A percentile compares a stretch with the other conserved stretches of the same genome.
These are phyloP conservation scores for Brachionus sp. DNA, from an alignment of 1,140 invertebrate genomes.

Conservation along the genomic window DNA sequence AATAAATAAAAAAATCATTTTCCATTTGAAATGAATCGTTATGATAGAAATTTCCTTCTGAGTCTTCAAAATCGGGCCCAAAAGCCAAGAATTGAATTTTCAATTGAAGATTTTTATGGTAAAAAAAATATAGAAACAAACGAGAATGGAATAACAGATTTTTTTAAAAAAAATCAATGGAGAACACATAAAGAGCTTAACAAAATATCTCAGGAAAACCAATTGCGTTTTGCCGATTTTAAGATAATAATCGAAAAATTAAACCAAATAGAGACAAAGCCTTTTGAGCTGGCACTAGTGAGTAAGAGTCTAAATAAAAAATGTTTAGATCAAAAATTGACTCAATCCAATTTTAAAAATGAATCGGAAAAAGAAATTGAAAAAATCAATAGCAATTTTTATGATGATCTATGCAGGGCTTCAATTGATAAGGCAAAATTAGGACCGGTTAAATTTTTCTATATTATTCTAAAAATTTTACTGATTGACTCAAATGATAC, in stretches of 20 bases:
- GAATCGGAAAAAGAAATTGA: not conserved
- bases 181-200: not conserved
- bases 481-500: not conserved
- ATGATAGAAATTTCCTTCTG: not conserved
- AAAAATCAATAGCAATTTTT: not conserved
- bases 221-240: not conserved
- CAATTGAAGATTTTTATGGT: not conserved
- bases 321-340: not conserved
- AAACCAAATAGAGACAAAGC: not conserved
- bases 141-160: not conserved
- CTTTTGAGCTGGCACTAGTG: not conserved
- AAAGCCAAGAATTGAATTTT: not conserved
- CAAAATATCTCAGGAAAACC: not conserved
- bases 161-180: not conserved
- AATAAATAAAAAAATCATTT: not conserved
- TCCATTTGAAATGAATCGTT: not conserved
- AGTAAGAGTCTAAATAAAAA: not conserved
- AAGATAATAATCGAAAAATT: not conserved
- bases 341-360: not conserved
- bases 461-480: not conserved
- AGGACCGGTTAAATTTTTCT: not conserved
- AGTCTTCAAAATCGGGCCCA: not conserved
- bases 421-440: not conserved
- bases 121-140: not conserved
- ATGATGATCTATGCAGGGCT: not conserved